phyloP scores from a whole-genome alignment of 2,888 invertebrate genomes.

The Cephus spinipes region DNA sequence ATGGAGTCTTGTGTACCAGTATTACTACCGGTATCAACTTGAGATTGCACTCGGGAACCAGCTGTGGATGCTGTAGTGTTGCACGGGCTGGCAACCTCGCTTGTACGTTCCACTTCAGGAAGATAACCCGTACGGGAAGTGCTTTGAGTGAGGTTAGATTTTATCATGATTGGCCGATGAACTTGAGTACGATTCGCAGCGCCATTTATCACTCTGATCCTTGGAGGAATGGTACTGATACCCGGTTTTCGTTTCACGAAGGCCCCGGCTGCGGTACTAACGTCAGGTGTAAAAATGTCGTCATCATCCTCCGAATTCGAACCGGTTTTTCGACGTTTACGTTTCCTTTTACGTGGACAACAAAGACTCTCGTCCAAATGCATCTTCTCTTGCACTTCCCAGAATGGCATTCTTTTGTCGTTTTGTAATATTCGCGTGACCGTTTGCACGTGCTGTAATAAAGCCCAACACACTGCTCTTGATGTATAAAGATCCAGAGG shows the following conservation, averaged over 20 bases:
- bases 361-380: conserved; percentile 58
- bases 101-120: background rate
- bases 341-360: conserved; percentile 55
- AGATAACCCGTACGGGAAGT: background rate
- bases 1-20: background rate
- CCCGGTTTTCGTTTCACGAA: background rate
- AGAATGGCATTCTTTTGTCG: conserved; percentile 41
- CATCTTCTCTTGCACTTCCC: conserved; percentile 55
- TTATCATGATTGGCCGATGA: background rate
- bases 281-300: conserved; percentile 35
- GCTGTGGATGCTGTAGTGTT: conserved; percentile 15
- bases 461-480: conserved; percentile 79
- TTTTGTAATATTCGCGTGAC: conserved; percentile 50
- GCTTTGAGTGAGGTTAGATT: background rate
- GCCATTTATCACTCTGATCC: background rate
- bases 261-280: background rate
- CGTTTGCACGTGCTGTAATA: conserved; percentile 60
- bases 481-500: conserved; percentile 75
- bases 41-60: background rate
- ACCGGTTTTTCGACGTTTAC: conserved; percentile 47
- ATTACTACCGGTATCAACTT: background rate
- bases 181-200: background rate
- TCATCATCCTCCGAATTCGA: conserved; percentile 54
- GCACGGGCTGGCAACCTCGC: conserved; percentile 18
- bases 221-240: background rate